Evolutionary conservation across 1,140 invertebrate genomes (phyloP), one percentile per base, ranked within the genome.

Genomic region (Zophobas atratus): DNA sequence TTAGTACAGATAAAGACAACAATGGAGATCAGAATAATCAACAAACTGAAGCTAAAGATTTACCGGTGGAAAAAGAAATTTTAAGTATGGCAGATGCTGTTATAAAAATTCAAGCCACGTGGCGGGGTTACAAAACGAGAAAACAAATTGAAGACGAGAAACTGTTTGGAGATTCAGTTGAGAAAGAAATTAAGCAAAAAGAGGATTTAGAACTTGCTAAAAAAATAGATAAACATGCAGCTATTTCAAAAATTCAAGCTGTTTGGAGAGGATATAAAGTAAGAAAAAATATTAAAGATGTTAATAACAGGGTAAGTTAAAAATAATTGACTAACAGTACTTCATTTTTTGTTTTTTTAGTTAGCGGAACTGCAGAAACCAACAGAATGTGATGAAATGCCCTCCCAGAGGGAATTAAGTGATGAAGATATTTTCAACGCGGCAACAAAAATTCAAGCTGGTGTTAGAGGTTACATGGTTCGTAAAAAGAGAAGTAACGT

Each of bases 391-490:
- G 41, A 57, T n/a, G 60, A 67, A 67, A 32, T 67, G n/a, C 39
- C 38, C 43, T 20, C 2, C 6, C 43, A 73, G 33, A 53, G 46
- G 67, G 70, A 39, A 55, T 38, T 49, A 41, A 75, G 43, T 6
- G 71, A 78, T 73, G 43, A 78, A 4, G 82, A 88, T 36, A 88
- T 90, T 77, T 89, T 91, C 79, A 89, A 88, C 39, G 90, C 90
- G 48, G 92, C 92, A 1, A 90, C 90, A 1, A 93, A 92, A 85
- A 94, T 94, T 76, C 93, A 94, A 84, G 92, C 93, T 0, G 89
- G 90, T 3, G 88, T 93, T 5, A 87, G 92, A 1, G 92, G 92
- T 5, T 93, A 89, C 82, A 85, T 92, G n/a, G 89, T 90, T 5
- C 85, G 92, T 32, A 92, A 92, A 82, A 87, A 89, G 56, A 41